These are phyloP conservation scores for Nematolebias whitei DNA, from an alignment of 2,113 vertebrate species.

Conservation along the genomic window DNA sequence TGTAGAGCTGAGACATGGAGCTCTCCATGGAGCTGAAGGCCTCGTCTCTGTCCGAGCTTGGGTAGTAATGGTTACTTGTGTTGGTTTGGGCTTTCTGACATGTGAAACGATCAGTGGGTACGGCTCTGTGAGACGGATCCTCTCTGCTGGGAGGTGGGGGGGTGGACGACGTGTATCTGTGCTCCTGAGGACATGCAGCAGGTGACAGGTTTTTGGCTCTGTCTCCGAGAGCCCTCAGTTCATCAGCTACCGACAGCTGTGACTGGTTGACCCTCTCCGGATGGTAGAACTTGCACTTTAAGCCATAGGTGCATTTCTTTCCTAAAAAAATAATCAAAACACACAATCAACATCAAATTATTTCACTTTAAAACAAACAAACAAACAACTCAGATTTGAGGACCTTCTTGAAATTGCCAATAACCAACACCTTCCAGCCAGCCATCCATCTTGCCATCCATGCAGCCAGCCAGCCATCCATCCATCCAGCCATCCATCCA, in stretches of 20 bases:
- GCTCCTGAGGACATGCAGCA: slow-evolving; percentile 12
- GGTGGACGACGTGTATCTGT: slow-evolving; percentile 10
- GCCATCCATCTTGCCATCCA: too few species aligned
- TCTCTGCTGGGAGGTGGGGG: slow-evolving; percentile 32
- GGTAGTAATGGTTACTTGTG: slow-evolving; percentile 7
- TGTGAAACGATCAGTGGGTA: slow-evolving; percentile 42
- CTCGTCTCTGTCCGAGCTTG: slow-evolving; percentile 54
- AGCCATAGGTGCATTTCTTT: slow-evolving; percentile 92
- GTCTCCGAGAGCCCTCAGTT: slow-evolving; percentile 84
- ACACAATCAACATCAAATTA: neutral
- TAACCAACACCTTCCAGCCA: too few species aligned
- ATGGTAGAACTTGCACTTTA: slow-evolving; percentile 93
- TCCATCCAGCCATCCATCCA: too few species aligned
- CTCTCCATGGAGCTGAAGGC: slow-evolving; percentile 70
- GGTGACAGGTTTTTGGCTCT: slow-evolving; percentile 39
- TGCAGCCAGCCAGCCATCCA: too few species aligned
- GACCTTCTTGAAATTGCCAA: too few species aligned
- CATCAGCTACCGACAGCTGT: slow-evolving; percentile 87
- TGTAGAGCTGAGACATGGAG: slow-evolving; percentile 52
- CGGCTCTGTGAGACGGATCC: slow-evolving; percentile 31
- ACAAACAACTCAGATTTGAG: too few species aligned
- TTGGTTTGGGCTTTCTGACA: slow-evolving; percentile 14
- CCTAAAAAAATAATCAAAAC: slow-evolving; percentile 68
- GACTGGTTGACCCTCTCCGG: slow-evolving; percentile 82
- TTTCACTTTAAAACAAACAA: neutral